These are phyloP conservation scores for Nemotelus nigrinus DNA, from an alignment of 2,888 invertebrate species.

Conservation along the genomic window DNA sequence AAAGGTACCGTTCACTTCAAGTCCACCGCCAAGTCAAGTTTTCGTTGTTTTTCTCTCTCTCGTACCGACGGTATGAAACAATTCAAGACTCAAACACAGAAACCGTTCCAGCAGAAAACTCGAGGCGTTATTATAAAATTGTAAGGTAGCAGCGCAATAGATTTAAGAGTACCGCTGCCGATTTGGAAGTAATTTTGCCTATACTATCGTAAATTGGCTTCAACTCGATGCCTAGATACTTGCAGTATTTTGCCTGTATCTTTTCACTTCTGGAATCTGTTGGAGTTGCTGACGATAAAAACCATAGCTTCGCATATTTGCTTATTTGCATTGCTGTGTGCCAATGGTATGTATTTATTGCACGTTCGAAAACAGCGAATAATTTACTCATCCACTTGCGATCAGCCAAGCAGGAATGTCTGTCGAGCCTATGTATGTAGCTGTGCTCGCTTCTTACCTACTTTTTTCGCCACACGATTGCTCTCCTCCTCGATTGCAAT, in stretches of 20 bases:
- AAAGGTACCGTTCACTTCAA: slow-evolving; percentile 33
- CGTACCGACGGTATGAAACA: neutral
- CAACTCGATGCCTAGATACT: slow-evolving; percentile 19
- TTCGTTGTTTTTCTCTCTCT: too few relatives aligned
- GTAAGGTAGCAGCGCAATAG: slow-evolving; percentile 20
- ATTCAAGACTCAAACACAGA: neutral
- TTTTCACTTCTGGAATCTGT: neutral
- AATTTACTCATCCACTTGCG: neutral
- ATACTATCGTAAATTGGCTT: slow-evolving; percentile 19
- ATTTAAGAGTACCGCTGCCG: neutral
- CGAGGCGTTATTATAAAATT: slow-evolving; percentile 34
- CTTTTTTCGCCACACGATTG: neutral
- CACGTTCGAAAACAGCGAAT: too few relatives aligned
- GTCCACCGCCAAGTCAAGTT: too few relatives aligned
- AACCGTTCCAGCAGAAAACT: slow-evolving; percentile 32
- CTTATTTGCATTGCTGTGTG: too few relatives aligned
- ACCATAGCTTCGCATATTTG: too few relatives aligned
- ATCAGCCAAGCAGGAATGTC: neutral
- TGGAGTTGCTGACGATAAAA: neutral
- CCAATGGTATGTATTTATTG: too few relatives aligned
- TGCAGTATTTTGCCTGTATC: slow-evolving; percentile 7
- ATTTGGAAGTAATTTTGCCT: slow-evolving; percentile 32
- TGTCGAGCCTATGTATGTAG: too few relatives aligned
- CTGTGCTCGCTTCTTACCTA: too few relatives aligned
- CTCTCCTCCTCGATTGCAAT: neutral